Percentiles rank a stretch among this genome's conserved stretches.
These are phyloP conservation scores for Phthorimaea operculella DNA, from an alignment of 1,140 invertebrate genomes.

Conservation along the genomic window DNA sequence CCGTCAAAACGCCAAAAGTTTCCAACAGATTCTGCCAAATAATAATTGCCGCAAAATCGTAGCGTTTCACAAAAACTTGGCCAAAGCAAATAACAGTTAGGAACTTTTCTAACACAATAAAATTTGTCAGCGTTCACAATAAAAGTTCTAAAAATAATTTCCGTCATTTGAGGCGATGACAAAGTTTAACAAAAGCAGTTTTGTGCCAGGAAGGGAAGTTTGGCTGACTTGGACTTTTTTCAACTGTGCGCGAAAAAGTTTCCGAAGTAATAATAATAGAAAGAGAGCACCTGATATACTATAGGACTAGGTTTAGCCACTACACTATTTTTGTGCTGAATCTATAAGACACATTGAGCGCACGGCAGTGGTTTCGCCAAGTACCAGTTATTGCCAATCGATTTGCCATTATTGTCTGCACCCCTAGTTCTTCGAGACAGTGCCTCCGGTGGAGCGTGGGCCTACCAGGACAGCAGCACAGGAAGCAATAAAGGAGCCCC, in stretches of 20 bases:
- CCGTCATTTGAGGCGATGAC: not conserved
- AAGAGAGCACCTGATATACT: too few relatives aligned
- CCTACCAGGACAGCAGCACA: constrained; percentile 58
- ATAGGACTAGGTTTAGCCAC: too few relatives aligned
- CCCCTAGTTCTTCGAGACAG: not conserved
- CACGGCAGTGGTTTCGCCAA: too few relatives aligned
- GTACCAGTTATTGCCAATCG: too few relatives aligned
- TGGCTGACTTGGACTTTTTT: not conserved
- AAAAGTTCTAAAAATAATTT: constrained; percentile 1
- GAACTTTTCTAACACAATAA: not conserved
- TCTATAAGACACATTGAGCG: too few relatives aligned
- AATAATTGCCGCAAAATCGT: too few relatives aligned
- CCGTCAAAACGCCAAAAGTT: too few relatives aligned
- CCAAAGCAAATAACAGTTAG: too few relatives aligned
- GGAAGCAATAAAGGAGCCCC: constrained; percentile 35
- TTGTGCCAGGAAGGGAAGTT: not conserved
- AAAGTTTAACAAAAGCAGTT: constrained; percentile 1
- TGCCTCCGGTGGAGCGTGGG: not conserved
- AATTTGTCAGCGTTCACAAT: not conserved
- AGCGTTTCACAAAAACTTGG: too few relatives aligned
- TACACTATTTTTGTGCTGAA: too few relatives aligned
- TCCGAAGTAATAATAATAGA: not conserved
- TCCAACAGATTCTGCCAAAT: too few relatives aligned
- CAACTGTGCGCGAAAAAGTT: not conserved
- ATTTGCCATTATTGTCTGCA: too few relatives aligned